Percentiles rank a stretch among this genome's conserved stretches.
Evolutionary conservation across 2,797 vertebrate genomes (phyloP).

Genomic region (Gymnothorax javanicus): DNA sequence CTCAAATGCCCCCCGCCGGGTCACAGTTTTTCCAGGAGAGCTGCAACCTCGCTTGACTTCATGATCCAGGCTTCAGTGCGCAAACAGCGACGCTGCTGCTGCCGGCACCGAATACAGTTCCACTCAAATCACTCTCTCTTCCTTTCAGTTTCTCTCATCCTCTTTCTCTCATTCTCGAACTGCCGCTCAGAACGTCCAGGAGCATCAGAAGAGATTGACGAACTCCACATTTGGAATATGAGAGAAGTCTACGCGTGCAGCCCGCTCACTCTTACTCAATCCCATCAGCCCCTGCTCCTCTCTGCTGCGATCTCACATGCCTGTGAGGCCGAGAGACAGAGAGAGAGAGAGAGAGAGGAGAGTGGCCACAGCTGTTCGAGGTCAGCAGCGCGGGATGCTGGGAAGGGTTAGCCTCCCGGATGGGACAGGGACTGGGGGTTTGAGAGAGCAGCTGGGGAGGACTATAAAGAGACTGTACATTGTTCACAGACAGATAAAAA

Average conservation of each 20-base stretch:
- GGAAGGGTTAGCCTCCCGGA: slow-evolving; percentile 52
- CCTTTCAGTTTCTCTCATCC: background rate
- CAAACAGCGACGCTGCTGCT: background rate
- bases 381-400: slow-evolving; percentile 52
- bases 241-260: slow-evolving; percentile 27
- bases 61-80: background rate
- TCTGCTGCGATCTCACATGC: background rate
- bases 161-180: background rate
- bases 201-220: background rate
- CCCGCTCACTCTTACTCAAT: slow-evolving; percentile 32
- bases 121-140: background rate
- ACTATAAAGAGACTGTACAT: slow-evolving; percentile 38
- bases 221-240: slow-evolving; percentile 20
- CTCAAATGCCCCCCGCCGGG: background rate
- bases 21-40: slow-evolving; percentile 33
- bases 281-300: slow-evolving; percentile 23
- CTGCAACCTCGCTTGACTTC: slow-evolving; percentile 35
- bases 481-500: slow-evolving; percentile 44
- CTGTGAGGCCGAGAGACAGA: slow-evolving; percentile 1
- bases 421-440: slow-evolving; percentile 44
- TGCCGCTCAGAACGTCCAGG: background rate
- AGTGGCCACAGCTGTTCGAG: slow-evolving; percentile 62
- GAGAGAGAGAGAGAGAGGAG: slow-evolving; percentile 1
- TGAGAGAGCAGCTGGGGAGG: slow-evolving; percentile 64
- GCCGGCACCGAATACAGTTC: background rate